These are phyloP conservation scores for Emydocephalus ijimae DNA, from an alignment of 2,113 vertebrate genomes.

Conservation along the genomic window DNA sequence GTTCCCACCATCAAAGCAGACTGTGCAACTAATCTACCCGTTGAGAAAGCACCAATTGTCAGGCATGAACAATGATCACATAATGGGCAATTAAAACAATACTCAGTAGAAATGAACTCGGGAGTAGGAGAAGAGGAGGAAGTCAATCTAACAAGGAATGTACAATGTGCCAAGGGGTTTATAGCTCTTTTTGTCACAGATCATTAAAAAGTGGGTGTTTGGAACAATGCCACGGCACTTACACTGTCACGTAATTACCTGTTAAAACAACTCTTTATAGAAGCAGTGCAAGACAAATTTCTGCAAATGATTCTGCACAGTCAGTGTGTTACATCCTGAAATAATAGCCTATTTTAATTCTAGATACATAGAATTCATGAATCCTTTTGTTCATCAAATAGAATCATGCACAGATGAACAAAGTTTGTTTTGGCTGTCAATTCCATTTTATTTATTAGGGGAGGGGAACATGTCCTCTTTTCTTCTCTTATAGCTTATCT, in stretches of 20 bases:
- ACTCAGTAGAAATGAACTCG: conserved; percentile 33
- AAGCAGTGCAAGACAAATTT: accelerated
- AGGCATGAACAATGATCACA: conserved; percentile 17
- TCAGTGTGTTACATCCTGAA: neutral
- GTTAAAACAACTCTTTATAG: neutral
- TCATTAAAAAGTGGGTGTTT: neutral
- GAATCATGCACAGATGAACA: neutral
- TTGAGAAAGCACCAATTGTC: conserved; percentile 25
- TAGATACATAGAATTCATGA: neutral
- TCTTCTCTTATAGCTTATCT: neutral
- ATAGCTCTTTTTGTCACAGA: neutral
- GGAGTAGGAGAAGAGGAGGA: conserved; percentile 25
- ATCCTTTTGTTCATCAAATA: neutral
- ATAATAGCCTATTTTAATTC: neutral
- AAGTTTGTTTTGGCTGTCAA: neutral
- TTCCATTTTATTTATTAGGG: neutral
- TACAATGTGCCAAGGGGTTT: conserved; percentile 15
- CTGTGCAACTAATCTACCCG: neutral
- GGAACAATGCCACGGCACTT: neutral
- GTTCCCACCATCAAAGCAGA: conserved; percentile 25
- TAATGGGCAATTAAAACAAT: conserved; percentile 57
- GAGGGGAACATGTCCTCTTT: neutral
- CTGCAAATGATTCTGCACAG: neutral
- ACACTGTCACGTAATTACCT: neutral
- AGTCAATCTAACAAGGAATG: conserved; percentile 17